Conservation (phyloP, 2,888 invertebrate species). For the Tipula confusa region DNA sequence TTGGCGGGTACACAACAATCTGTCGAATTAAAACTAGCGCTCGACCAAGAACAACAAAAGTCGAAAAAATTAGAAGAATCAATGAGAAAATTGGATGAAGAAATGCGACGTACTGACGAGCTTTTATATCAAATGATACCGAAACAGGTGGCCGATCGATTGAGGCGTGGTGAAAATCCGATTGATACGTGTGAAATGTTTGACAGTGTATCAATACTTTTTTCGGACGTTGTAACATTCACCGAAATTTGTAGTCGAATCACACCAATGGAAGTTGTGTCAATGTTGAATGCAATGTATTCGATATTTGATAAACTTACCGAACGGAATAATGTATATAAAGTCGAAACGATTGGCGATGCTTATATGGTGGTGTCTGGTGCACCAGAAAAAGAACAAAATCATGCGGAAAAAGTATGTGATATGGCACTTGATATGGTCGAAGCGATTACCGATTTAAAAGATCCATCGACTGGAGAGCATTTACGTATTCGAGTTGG, state of each 20-base stretch:
- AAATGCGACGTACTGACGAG: constrained; percentile 94
- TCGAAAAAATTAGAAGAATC: constrained; percentile 94
- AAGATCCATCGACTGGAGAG: constrained; percentile 86
- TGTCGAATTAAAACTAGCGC: constrained; percentile 88
- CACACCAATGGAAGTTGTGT: constrained; percentile 95
- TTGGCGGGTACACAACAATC: constrained; percentile 96
- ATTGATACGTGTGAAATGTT: constrained; percentile 98
- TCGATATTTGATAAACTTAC: constrained; percentile 94
- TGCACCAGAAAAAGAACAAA: constrained; percentile 82
- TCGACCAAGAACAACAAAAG: constrained; percentile 96
- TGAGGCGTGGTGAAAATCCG: constrained; percentile 90
- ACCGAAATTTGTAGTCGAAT: constrained; percentile 95
- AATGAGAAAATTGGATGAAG: constrained; percentile 91
- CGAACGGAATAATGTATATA: constrained; percentile 89
- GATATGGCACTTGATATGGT: constrained; percentile 97
- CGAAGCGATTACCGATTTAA: constrained; percentile 82
- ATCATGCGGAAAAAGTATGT: constrained; percentile 88
- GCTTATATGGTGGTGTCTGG: constrained; percentile 98
- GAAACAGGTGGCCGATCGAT: constrained; percentile 90
- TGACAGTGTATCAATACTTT: constrained; percentile 90
- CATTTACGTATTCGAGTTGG: constrained; percentile 81
- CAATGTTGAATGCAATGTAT: constrained; percentile 96
- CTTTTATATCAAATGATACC: constrained; percentile 98
- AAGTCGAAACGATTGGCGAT: constrained; percentile 97
- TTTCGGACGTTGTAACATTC: constrained; percentile 97